A percentile compares a stretch with the other conserved stretches of the same genome.
Conservation (phyloP, 2,888 invertebrate species). For the Pogonocherus hispidulus region DNA sequence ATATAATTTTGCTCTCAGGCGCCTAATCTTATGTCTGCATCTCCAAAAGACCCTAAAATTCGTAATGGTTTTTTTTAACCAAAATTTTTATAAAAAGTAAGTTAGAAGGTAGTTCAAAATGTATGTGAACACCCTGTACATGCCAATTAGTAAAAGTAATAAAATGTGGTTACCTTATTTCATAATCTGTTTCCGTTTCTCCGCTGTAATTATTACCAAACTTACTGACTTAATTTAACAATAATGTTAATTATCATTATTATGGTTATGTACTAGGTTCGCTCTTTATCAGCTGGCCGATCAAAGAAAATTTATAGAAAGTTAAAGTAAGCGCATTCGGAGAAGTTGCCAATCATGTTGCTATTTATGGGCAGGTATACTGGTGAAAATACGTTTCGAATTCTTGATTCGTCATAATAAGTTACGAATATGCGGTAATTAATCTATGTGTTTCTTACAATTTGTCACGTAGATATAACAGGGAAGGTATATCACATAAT, state of each 20-base stretch:
- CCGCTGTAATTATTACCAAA: neutral
- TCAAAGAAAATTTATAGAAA: slow-evolving; percentile 33
- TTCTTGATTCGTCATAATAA: neutral
- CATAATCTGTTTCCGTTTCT: neutral
- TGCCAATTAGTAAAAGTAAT: neutral
- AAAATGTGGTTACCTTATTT: neutral
- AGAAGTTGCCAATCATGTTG: slow-evolving; percentile 24
- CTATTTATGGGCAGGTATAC: slow-evolving; percentile 19
- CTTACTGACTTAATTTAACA: neutral
- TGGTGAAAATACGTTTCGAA: slow-evolving; percentile 18
- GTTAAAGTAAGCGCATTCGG: neutral
- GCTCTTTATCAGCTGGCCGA: slow-evolving; percentile 19
- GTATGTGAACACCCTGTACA: no score
- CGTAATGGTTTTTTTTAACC: no score
- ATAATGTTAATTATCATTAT: slow-evolving; percentile 17
- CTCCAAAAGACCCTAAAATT: no score
- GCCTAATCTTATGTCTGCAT: no score
- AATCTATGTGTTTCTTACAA: neutral
- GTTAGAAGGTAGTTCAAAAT: no score
- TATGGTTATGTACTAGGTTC: neutral
- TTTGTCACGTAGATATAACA: no score
- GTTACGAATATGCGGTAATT: neutral
- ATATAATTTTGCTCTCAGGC: no score
- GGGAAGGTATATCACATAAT: no score
- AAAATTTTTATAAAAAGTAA: no score